Evolutionary conservation across 2,113 vertebrate species (phyloP).

Genomic region (cattle (Bos taurus)): DNA sequence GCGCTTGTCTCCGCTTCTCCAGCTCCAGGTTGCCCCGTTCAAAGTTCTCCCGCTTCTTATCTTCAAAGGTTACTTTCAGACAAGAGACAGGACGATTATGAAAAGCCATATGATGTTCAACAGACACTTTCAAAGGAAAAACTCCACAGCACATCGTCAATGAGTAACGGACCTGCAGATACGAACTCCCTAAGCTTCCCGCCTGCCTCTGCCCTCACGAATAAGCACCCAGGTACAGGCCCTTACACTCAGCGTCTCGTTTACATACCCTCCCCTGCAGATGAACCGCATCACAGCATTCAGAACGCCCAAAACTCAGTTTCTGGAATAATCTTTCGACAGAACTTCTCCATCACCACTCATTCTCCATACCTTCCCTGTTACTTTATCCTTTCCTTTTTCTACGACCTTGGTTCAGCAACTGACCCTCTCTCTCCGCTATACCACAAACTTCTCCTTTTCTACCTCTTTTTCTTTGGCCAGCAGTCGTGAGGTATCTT

Average conservation of each 20-base stretch:
- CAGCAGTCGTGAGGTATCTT: neutral
- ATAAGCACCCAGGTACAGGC: neutral
- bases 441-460: no score
- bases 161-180: neutral
- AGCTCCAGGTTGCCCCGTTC: conserved; percentile 96
- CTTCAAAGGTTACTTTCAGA: conserved; percentile 92
- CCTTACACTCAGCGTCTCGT: neutral
- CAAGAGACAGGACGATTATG: neutral
- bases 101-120: neutral
- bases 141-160: neutral
- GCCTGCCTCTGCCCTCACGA: neutral
- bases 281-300: neutral
- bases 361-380: neutral
- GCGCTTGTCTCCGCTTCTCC: conserved; percentile 94
- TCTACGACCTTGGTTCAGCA: neutral
- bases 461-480: neutral
- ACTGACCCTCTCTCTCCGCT: neutral
- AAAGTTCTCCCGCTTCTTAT: conserved; percentile 98
- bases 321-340: neutral
- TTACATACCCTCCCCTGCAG: neutral
- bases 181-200: neutral
- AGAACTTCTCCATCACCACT: neutral
- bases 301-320: accelerated
- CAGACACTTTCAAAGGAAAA: neutral
- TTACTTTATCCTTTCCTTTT: neutral